Percentiles rank a stretch among this genome's conserved stretches.
phyloP scores from a whole-genome alignment of 2,113 vertebrate genomes.

The Mystacornis crossleyi region DNA sequence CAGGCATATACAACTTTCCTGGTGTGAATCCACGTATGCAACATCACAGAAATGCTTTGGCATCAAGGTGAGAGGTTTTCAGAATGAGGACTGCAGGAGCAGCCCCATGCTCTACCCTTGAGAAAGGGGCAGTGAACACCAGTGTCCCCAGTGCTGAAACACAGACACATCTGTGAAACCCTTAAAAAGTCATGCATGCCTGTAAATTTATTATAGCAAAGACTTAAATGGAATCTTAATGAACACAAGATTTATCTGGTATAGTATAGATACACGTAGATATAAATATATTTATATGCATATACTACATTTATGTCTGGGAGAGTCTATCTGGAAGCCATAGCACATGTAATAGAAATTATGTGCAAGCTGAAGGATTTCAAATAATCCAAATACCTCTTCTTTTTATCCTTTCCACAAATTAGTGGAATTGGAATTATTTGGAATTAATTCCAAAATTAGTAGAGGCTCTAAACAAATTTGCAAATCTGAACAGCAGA shows the following conservation, averaged over 20 bases:
- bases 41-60: not conserved
- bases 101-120: not conserved
- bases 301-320: not conserved
- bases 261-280: not conserved
- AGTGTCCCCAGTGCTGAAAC: not conserved
- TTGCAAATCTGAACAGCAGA: not conserved
- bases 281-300: not conserved
- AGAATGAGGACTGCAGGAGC: not conserved
- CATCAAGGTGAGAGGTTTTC: not conserved
- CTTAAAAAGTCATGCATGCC: not conserved
- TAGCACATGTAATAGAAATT: not conserved
- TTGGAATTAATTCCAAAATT: no score
- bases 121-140: not conserved
- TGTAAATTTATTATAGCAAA: not conserved
- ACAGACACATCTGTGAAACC: not conserved
- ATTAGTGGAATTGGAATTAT: no score
- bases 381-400: not conserved
- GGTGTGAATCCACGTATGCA: accelerated
- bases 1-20: not conserved
- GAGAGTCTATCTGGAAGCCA: not conserved
- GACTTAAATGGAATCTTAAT: not conserved
- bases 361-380: not conserved
- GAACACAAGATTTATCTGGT: not conserved
- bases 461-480: not conserved
- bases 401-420: not conserved